phyloP scores from a whole-genome alignment of 2,797 vertebrate species.

The Gymnothorax javanicus region DNA sequence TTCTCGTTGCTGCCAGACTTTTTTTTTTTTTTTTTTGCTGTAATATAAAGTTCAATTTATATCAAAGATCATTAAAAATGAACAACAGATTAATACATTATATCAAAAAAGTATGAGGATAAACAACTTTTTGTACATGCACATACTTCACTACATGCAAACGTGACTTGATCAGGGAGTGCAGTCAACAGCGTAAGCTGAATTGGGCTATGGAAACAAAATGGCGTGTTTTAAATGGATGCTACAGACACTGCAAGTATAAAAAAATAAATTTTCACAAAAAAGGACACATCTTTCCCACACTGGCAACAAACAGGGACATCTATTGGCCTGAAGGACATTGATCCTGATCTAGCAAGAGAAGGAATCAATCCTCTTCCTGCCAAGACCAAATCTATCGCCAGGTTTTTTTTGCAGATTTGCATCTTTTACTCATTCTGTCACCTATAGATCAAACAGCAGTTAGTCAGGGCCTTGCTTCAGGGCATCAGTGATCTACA shows the following conservation, averaged over 20 bases:
- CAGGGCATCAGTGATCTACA: constrained; percentile 30
- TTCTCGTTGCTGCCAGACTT: constrained; percentile 48
- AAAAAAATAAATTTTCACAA: constrained; percentile 32
- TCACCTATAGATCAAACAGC: constrained; percentile 35
- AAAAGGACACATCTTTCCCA: constrained; percentile 40
- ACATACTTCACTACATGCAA: constrained; percentile 88
- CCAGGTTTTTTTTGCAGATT: constrained; percentile 26
- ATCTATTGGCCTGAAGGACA: constrained; percentile 34
- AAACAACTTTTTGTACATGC: constrained; percentile 70
- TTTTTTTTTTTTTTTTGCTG: constrained; percentile 47
- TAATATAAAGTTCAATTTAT: constrained; percentile 69
- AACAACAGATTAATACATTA: constrained; percentile 78
- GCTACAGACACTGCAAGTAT: constrained; percentile 40
- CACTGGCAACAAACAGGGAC: constrained; percentile 42
- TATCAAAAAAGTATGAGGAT: constrained; percentile 84
- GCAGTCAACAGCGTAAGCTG: constrained; percentile 76
- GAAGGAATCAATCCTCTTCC: constrained; percentile 17
- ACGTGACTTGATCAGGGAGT: constrained; percentile 80
- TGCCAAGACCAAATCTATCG: constrained; percentile 28
- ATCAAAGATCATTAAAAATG: constrained; percentile 85
- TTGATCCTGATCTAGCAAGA: constrained; percentile 37
- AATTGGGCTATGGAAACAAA: constrained; percentile 74
- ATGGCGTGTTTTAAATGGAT: constrained; percentile 61
- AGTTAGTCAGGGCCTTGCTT: constrained; percentile 35
- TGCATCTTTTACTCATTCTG: constrained; percentile 37